These are phyloP conservation scores for Amblyteles armatorius DNA, from an alignment of 2,888 invertebrate genomes.

Conservation along the genomic window DNA sequence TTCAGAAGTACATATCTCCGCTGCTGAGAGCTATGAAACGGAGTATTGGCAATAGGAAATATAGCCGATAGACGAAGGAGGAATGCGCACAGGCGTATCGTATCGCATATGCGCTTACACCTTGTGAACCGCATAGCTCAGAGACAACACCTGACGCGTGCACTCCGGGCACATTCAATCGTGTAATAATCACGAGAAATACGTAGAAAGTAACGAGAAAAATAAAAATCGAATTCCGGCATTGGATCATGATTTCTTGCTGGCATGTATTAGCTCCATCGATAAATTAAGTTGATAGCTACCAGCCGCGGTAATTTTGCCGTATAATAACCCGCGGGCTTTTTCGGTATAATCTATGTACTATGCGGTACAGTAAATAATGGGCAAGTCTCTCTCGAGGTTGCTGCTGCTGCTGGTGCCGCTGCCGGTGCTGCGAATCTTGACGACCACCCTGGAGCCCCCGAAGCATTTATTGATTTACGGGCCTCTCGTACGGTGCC, in stretches of 20 bases:
- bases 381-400: conserved; percentile 21
- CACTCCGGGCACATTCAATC: background rate
- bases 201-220: background rate
- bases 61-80: conserved; percentile 33
- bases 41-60: conserved; percentile 13
- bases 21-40: background rate
- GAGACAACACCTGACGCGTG: conserved; percentile 61
- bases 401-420: conserved; percentile 8
- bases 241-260: conserved; percentile 49
- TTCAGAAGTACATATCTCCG: background rate
- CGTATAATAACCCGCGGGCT: conserved; percentile 47
- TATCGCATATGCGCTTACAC: conserved; percentile 32
- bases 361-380: conserved; percentile 24
- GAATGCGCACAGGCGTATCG: conserved; percentile 61
- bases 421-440: conserved; percentile 16
- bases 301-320: conserved; percentile 13
- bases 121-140: conserved; percentile 30
- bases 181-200: conserved; percentile 10
- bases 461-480: conserved; percentile 45
- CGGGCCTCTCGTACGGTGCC: conserved; percentile 36
- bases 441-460: conserved; percentile 43
- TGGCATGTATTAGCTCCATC: conserved; percentile 34
- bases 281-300: conserved; percentile 54
- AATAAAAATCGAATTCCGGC: conserved; percentile 12
- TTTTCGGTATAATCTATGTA: conserved; percentile 50